These are phyloP conservation scores for Podarcis cretensis DNA, from an alignment of 2,113 vertebrate genomes.

Conservation along the genomic window DNA sequence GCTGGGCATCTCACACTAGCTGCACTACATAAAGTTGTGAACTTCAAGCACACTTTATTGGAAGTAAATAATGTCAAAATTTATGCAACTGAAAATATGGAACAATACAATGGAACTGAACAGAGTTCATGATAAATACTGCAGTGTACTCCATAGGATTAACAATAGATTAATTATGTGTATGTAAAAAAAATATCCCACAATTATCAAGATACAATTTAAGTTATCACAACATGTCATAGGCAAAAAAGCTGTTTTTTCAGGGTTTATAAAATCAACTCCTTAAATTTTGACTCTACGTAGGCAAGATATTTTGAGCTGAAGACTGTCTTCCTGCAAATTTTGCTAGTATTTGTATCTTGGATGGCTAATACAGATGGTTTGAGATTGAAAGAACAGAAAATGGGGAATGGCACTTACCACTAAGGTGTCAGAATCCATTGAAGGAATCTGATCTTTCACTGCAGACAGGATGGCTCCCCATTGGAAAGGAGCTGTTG, in stretches of 20 bases:
- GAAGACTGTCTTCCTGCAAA: conserved; percentile 1
- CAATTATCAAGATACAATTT: background rate
- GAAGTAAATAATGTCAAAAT: background rate
- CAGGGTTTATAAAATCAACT: background rate
- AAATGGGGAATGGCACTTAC: conserved; percentile 62
- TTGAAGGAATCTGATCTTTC: conserved; percentile 76
- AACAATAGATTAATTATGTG: background rate
- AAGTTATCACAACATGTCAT: background rate
- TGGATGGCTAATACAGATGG: background rate
- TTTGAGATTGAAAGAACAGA: background rate
- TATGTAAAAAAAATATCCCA: background rate
- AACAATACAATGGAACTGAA: background rate
- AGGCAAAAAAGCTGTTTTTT: background rate
- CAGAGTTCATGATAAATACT: background rate
- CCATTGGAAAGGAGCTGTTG: conserved; percentile 54
- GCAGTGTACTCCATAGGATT: background rate
- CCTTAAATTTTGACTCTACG: background rate
- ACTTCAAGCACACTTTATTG: background rate
- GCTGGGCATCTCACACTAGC: background rate
- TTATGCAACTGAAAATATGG: background rate
- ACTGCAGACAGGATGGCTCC: conserved; percentile 73
- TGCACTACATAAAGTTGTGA: background rate
- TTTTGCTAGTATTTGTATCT: background rate
- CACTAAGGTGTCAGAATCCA: conserved; percentile 75
- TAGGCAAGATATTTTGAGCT: background rate